These are phyloP conservation scores for Strigamia crassipes DNA, from an alignment of 2,888 invertebrate species.

Conservation along the genomic window DNA sequence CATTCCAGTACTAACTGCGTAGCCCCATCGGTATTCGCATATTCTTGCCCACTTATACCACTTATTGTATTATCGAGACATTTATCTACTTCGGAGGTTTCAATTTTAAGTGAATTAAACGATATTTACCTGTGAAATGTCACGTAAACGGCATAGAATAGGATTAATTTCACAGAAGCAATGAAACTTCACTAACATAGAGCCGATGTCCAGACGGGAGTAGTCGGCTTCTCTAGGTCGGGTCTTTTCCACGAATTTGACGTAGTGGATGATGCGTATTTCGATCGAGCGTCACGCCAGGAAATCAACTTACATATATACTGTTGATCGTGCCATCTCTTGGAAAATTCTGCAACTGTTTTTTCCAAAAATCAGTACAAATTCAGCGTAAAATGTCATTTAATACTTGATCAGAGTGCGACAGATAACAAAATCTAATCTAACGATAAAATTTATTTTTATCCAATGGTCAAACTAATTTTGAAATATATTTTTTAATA, in stretches of 20 bases:
- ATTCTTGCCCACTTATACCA: neutral
- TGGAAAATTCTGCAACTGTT: too few species aligned
- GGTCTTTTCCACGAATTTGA: slow-evolving; percentile 25
- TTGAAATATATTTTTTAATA: too few species aligned
- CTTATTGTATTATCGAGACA: neutral
- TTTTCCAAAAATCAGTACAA: too few species aligned
- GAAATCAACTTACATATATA: neutral
- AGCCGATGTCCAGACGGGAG: slow-evolving; percentile 24
- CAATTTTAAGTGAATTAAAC: neutral
- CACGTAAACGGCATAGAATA: slow-evolving; percentile 12
- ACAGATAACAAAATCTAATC: too few species aligned
- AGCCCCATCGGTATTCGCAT: slow-evolving; percentile 28
- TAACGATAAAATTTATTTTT: too few species aligned
- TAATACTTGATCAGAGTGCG: too few species aligned
- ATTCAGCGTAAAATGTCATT: too few species aligned
- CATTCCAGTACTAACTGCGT: slow-evolving; percentile 34
- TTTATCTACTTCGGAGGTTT: neutral
- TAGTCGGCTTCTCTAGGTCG: slow-evolving; percentile 28
- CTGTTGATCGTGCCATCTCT: neutral
- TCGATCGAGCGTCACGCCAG: neutral
- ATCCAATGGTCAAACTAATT: too few species aligned
- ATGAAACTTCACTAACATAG: slow-evolving; percentile 3
- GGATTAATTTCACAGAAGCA: neutral
- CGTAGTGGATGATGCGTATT: neutral
- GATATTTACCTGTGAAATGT: slow-evolving; percentile 2